A percentile compares a stretch with the other conserved stretches of the same genome.
Conservation (phyloP, 2,888 invertebrate species). For the Ophion obscuratus region DNA sequence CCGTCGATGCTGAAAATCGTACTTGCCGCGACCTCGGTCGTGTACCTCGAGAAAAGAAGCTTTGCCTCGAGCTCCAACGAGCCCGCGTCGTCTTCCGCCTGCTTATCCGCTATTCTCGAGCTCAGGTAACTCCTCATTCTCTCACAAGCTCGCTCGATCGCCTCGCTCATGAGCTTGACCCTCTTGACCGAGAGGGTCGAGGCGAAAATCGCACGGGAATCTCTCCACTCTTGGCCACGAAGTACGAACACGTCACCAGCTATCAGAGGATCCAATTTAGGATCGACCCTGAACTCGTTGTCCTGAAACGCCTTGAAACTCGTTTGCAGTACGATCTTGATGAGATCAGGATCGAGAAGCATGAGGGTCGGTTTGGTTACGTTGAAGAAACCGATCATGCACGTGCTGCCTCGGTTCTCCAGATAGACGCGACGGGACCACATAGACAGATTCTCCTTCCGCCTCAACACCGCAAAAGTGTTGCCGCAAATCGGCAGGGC, state of each 20-base stretch:
- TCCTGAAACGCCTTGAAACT: conserved; percentile 31
- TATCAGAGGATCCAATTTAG: conserved; percentile 47
- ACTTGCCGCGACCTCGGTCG: conserved; percentile 42
- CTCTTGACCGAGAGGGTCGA: conserved; percentile 41
- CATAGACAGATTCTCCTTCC: conserved; percentile 9
- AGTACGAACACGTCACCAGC: conserved; percentile 46
- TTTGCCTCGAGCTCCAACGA: conserved; percentile 72
- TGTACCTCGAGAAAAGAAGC: conserved; percentile 44
- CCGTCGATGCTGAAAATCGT: conserved; percentile 51
- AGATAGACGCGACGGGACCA: conserved; percentile 35
- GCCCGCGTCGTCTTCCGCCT: not conserved
- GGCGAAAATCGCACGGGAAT: conserved; percentile 11
- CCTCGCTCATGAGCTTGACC: conserved; percentile 22
- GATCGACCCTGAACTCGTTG: not conserved
- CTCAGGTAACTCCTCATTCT: conserved; percentile 44
- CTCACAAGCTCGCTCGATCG: conserved; percentile 33
- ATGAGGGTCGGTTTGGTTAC: conserved; percentile 39
- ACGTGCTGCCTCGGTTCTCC: not conserved
- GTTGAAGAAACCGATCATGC: conserved; percentile 60
- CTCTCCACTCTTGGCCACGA: conserved; percentile 55
- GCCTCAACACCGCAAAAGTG: conserved; percentile 29
- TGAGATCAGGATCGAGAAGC: conserved; percentile 52
- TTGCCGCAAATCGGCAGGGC: conserved; percentile 56
- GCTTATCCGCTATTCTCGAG: not conserved
- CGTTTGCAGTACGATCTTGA: conserved; percentile 55